Base-by-base conservation (phyloP, 2,797 vertebrate species). In the Bovichtus variegatus region DNA sequence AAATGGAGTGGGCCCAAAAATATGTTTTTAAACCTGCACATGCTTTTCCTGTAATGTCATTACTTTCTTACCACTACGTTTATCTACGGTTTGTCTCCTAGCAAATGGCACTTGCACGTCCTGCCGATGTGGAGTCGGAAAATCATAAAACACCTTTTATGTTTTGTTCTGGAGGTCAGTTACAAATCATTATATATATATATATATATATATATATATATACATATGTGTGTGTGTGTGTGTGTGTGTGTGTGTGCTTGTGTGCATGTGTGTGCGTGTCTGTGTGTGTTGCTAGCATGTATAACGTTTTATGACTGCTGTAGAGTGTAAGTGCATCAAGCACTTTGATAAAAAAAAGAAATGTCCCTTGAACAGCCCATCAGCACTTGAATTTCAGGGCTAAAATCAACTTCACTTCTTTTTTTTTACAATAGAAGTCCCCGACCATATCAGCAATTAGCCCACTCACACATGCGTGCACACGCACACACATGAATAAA, bases 391-490 rank as follows among this genome's bases (percentile, higher is more conserved):
- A 65, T 54, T 80, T 69, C 59, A 41, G 55, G 49, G 23, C 65
- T 62, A 40, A 68, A 73, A 61, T 36, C 54, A 55, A 21, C 12
- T 57, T 61, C 11, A 29, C 1, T 57, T 62, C 55, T 55, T 54
- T 53, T n/a, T n/a, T n/a, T n/a, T n/a, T n/a, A 53, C 44, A 16
- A 47, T 40, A 64, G 44, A 61, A 74, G 41, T 70, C 79, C 57
- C 65, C 3, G 6, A 76, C 43, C 47, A 71, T 47, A 78, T 81
- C 73, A 73, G 49, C 77, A 78, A 80, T 75, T 50, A 82, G 7
- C 36, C 15, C 2, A 21, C 41, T 16, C 62, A 41, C 43, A 34
- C 18, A 50, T 9, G 38, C 41, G 62, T 44, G 18, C 11, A 19
- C 15, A 34, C 16, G 41, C 36, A 9, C 46, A 51, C 69, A 81